phyloP scores from a whole-genome alignment of 1,140 invertebrate genomes.

The Drosophila orena region DNA sequence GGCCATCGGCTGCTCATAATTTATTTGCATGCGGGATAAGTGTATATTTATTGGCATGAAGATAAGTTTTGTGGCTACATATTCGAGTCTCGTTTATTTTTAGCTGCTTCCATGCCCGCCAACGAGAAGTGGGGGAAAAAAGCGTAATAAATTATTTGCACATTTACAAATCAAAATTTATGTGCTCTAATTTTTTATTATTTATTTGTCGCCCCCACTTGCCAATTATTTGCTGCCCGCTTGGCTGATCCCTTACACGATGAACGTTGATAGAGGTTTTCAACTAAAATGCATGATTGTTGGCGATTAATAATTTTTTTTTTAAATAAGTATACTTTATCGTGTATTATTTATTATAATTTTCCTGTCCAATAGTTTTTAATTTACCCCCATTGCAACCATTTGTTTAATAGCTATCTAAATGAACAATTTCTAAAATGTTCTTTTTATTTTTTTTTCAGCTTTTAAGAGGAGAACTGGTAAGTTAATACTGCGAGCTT shows the following conservation, averaged over 20 bases:
- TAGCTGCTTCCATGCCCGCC: conserved; percentile 25
- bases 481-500: conserved; percentile 1
- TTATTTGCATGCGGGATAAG: conserved; percentile 57
- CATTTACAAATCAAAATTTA: conserved; percentile 59
- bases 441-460: conserved; percentile 5
- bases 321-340: conserved; percentile 3
- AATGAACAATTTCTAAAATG: background rate
- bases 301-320: background rate
- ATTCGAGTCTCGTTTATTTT: conserved; percentile 58
- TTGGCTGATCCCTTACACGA: conserved; percentile 13
- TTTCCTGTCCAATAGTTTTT: no score
- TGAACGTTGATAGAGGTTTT: conserved; percentile 9
- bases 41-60: conserved; percentile 60
- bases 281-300: background rate
- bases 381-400: no score
- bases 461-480: conserved; percentile 18
- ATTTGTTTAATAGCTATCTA: background rate
- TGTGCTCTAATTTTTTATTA: conserved; percentile 62
- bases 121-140: conserved; percentile 21
- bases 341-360: background rate
- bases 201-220: conserved; percentile 18
- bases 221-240: background rate
- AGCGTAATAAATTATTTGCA: conserved; percentile 44
- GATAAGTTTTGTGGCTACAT: conserved; percentile 45
- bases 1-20: conserved; percentile 55